These are phyloP conservation scores for Hemicordylus capensis DNA, from an alignment of 2,113 vertebrate genomes.

Conservation along the genomic window DNA sequence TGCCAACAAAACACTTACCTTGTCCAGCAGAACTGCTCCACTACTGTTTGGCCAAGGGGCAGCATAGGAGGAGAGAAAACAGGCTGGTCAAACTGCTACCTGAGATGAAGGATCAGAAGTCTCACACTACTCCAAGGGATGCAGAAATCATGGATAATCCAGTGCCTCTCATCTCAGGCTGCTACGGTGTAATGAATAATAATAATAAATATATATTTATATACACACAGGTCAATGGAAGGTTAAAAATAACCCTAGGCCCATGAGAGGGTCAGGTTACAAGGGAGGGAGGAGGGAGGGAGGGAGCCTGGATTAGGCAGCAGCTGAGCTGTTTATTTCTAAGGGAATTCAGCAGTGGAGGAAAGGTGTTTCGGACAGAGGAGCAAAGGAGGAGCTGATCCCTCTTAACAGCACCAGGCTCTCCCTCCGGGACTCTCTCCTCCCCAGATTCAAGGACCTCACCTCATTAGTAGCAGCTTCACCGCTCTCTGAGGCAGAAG, in stretches of 20 bases:
- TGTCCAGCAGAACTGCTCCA: neutral
- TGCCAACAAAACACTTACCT: constrained; percentile 3
- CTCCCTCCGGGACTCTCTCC: neutral
- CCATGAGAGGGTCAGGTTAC: constrained; percentile 12
- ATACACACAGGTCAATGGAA: neutral
- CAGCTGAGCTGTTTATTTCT: constrained; percentile 9
- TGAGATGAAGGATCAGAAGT: neutral
- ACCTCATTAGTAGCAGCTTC: neutral
- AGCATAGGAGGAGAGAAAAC: neutral
- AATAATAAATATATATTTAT: neutral
- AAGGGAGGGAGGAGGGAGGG: neutral
- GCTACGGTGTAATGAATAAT: neutral
- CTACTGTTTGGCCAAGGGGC: neutral
- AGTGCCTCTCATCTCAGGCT: neutral
- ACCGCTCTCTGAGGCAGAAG: neutral
- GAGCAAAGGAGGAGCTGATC: neutral
- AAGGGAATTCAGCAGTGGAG: neutral
- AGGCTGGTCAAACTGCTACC: neutral
- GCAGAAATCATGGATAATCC: neutral
- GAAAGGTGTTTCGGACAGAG: neutral
- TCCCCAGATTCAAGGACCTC: neutral
- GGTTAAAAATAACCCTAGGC: constrained; percentile 24
- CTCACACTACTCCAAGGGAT: neutral
- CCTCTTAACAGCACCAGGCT: neutral
- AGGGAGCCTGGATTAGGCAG: neutral